Conservation (phyloP, 2,888 invertebrate species). For the Erpobdella octoculata region DNA sequence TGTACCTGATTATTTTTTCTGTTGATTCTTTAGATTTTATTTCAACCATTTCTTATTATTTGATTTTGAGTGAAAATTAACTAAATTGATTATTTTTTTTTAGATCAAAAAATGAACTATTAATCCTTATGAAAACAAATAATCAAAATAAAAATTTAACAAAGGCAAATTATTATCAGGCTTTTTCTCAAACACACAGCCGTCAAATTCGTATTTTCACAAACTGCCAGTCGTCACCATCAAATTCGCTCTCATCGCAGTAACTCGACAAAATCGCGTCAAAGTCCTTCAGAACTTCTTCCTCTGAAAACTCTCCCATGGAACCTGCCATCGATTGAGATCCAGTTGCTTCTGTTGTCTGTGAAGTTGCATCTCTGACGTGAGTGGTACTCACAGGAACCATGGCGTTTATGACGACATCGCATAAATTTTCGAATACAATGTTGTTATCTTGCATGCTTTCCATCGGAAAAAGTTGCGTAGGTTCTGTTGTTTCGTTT, state of each 20-base stretch:
- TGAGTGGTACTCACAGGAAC: not conserved
- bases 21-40: too few relatives aligned
- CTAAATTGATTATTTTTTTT: too few relatives aligned
- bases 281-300: conserved; percentile 13
- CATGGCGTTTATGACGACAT: conserved; percentile 17
- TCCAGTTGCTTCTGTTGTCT: not conserved
- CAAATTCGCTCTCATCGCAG: not conserved
- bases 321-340: not conserved
- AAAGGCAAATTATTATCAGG: too few relatives aligned
- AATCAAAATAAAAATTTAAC: too few relatives aligned
- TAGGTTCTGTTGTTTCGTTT: not conserved
- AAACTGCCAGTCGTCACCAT: not conserved
- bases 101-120: too few relatives aligned
- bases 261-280: conserved; percentile 7
- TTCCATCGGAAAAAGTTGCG: too few relatives aligned
- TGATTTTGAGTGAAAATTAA: too few relatives aligned
- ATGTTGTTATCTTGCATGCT: not conserved
- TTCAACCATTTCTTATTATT: too few relatives aligned
- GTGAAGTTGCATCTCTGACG: not conserved
- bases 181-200: not conserved
- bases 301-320: conserved; percentile 13
- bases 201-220: not conserved
- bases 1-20: too few relatives aligned
- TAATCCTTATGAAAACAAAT: too few relatives aligned
- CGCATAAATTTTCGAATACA: conserved; percentile 3